Conservation (phyloP, 2,797 vertebrate species). For the Emys orbicularis region DNA sequence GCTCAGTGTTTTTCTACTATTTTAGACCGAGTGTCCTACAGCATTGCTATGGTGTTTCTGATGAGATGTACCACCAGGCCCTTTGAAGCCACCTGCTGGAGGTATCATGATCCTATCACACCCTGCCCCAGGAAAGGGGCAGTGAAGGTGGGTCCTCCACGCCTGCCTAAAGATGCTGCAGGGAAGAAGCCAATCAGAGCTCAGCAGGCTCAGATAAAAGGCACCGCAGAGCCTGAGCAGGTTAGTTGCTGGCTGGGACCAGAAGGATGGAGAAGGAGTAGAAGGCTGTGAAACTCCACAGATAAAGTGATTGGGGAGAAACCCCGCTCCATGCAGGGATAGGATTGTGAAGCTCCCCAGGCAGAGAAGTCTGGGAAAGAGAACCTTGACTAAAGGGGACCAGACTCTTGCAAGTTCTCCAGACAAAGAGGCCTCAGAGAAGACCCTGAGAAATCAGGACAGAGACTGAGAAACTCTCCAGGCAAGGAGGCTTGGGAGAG, state of each 20-base stretch:
- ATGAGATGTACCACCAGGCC: background rate
- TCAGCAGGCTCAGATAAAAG: background rate
- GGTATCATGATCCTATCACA: background rate
- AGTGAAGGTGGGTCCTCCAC: background rate
- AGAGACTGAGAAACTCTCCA: background rate
- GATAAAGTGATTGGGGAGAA: background rate
- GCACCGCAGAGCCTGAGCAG: background rate
- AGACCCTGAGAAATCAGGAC: background rate
- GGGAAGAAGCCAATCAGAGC: background rate
- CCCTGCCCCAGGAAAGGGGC: background rate
- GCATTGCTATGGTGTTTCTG: conserved; percentile 15
- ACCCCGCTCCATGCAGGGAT: background rate
- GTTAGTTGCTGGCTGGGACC: background rate
- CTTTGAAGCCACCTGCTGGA: background rate
- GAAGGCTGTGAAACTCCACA: background rate
- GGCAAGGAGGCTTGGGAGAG: background rate
- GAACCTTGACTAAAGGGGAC: background rate
- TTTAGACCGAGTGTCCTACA: background rate
- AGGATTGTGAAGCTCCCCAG: background rate
- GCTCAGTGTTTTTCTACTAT: conserved; percentile 16
- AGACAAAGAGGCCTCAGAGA: background rate
- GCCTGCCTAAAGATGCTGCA: background rate
- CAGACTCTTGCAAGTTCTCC: background rate
- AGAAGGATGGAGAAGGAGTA: background rate
- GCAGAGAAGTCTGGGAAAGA: background rate